phyloP scores from a whole-genome alignment of 2,113 vertebrate genomes.

The Kobus ellipsiprymnus region DNA sequence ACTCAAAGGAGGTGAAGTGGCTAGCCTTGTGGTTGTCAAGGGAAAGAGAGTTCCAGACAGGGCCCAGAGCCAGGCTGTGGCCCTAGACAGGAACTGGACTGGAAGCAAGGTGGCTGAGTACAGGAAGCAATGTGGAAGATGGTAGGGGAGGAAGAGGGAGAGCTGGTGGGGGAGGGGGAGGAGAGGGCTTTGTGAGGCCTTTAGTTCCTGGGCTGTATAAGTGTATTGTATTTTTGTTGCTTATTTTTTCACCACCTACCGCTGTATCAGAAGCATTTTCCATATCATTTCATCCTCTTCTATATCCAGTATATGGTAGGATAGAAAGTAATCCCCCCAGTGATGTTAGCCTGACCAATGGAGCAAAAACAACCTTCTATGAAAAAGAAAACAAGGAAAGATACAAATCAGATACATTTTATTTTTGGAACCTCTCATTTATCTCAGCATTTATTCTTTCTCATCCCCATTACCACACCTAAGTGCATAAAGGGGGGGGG shows the following conservation, averaged over 20 bases:
- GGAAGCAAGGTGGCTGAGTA: accelerated
- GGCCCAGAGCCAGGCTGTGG: not conserved
- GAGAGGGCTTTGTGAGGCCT: not conserved
- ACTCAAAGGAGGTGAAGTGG: not conserved
- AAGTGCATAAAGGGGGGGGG: not conserved
- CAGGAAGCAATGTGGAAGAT: not conserved
- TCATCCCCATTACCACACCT: not conserved
- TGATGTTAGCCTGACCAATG: not conserved
- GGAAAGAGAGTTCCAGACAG: not conserved
- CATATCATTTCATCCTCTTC: not conserved
- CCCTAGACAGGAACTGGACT: not conserved
- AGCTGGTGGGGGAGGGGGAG: accelerated
- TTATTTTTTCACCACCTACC: not conserved
- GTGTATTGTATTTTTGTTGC: not conserved
- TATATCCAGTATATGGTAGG: not conserved
- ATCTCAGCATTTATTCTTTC: not conserved
- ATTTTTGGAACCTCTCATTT: not conserved
- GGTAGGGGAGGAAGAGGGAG: not conserved
- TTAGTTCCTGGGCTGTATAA: not conserved
- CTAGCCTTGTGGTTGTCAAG: not conserved
- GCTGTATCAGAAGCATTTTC: not conserved
- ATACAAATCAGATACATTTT: not conserved
- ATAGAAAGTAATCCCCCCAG: conserved; percentile 7
- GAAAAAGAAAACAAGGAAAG: not conserved
- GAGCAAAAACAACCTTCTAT: not conserved